Base-by-base conservation (phyloP, 2,113 vertebrate species). In the Siniperca chuatsi region DNA sequence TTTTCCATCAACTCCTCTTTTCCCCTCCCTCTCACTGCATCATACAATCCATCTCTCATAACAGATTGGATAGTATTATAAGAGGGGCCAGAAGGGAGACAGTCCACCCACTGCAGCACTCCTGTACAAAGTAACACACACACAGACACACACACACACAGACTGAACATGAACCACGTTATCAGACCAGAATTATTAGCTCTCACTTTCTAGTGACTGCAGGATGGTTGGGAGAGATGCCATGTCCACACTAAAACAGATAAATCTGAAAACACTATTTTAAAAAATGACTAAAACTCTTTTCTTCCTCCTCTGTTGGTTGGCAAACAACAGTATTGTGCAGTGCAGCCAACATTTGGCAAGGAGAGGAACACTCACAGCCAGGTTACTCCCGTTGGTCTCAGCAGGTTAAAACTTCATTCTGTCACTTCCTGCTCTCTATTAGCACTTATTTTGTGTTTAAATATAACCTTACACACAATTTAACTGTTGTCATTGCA, bases 21-120 rank as follows among this genome's bases (percentile, higher is more conserved):
- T 21, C 8, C 48, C 66, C 55, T 16, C 57, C 50, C 65, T 71
- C 73, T 65, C 79, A 20, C 55, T 33, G 37, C 68, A 79, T 84
- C 83, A 75, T 66, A 52, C 67, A 75, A 72, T 81, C 44, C 29
- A 74, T 67, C 68, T 46, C 54, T 88, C 60, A 52, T 20, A 89
- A 74, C 70, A 84, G 75, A 81, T 55, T 79, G 77, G 78, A 87
- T 71, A 52, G 79, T 13, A 71, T 85, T 75, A 85, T 40, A 82
- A 76, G 50, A 84, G 52, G 48, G 48, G 54, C 60, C 71, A 69
- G 52, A 55, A 40, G 37, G 71, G 57, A 83, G 79, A 64, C 40
- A 13, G 15, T 68, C 86, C 40, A 29, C 77, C 55, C 79, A 83
- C 78, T 46, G 85, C 78, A 79, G 58, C 1, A 46, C 83, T 78